Percentiles rank a stretch among this genome's conserved stretches.
phyloP scores from a whole-genome alignment of 2,888 invertebrate species.

The Thymelicus acteon region DNA sequence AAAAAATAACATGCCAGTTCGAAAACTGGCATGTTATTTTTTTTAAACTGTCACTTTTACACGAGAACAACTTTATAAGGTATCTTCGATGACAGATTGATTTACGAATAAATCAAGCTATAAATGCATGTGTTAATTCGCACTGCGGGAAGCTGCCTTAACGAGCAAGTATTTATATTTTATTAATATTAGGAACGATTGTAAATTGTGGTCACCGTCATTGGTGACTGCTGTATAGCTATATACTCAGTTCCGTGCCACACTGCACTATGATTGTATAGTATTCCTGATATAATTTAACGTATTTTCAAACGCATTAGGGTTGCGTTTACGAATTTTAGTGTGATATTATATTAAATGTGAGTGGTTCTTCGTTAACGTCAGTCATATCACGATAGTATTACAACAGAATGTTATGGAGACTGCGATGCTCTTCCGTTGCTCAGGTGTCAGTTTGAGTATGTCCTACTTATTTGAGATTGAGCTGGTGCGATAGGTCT shows the following conservation, averaged over 20 bases:
- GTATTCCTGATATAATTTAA: conserved; percentile 10
- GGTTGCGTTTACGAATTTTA: conserved; percentile 47
- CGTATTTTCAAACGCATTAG: conserved; percentile 2
- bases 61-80: too few species aligned
- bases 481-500: conserved; percentile 38
- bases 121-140: too few species aligned
- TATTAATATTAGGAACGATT: too few species aligned
- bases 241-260: too few species aligned
- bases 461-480: conserved; percentile 56
- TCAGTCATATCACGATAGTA: conserved; percentile 64
- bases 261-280: not conserved
- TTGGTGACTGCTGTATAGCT: too few species aligned
- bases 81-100: too few species aligned
- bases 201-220: too few species aligned
- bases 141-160: too few species aligned
- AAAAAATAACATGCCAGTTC: too few species aligned
- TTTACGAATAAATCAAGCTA: too few species aligned
- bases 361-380: conserved; percentile 52
- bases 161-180: conserved; percentile 1
- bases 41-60: too few species aligned
- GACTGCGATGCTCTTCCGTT: conserved; percentile 38
- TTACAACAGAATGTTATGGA: conserved; percentile 10
- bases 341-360: conserved; percentile 60
- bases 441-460: conserved; percentile 58
- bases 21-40: too few species aligned